A percentile compares a stretch with the other conserved stretches of the same genome.
phyloP scores from a whole-genome alignment of 2,888 invertebrate genomes.

The Ochropleura leucogaster region DNA sequence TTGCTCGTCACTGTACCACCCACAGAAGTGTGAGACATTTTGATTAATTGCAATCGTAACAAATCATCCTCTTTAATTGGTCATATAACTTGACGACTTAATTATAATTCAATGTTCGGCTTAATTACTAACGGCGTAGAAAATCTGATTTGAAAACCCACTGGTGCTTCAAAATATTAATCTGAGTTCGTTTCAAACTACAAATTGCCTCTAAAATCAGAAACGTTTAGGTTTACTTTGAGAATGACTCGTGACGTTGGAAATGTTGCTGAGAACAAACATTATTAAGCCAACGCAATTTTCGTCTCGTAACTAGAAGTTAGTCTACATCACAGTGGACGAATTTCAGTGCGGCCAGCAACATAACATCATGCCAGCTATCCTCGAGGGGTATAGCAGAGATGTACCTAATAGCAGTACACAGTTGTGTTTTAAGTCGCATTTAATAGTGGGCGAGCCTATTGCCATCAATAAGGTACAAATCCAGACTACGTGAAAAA shows the following conservation, averaged over 20 bases:
- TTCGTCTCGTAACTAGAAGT: background rate
- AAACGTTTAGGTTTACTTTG: conserved; percentile 31
- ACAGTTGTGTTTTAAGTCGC: no score
- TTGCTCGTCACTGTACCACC: background rate
- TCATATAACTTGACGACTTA: conserved; percentile 38
- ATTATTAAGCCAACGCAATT: conserved; percentile 2
- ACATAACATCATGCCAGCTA: no score
- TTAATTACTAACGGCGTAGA: conserved; percentile 27
- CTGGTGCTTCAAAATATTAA: conserved; percentile 14
- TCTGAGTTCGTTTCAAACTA: conserved; percentile 36
- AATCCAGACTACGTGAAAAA: no score
- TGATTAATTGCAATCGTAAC: conserved; percentile 23
- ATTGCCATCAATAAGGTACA: no score
- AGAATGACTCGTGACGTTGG: conserved; percentile 18
- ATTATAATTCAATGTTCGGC: conserved; percentile 35
- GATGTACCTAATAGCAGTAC: no score
- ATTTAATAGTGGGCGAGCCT: no score
- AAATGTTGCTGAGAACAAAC: conserved; percentile 19
- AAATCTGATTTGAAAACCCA: conserved; percentile 36
- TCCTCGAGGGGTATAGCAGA: no score
- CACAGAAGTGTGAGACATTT: conserved; percentile 10
- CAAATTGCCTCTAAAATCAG: conserved; percentile 16
- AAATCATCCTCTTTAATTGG: conserved; percentile 21
- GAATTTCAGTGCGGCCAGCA: background rate
- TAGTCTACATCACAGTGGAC: background rate